These are phyloP conservation scores for Meloe dianella DNA, from an alignment of 2,888 invertebrate genomes.

Conservation along the genomic window DNA sequence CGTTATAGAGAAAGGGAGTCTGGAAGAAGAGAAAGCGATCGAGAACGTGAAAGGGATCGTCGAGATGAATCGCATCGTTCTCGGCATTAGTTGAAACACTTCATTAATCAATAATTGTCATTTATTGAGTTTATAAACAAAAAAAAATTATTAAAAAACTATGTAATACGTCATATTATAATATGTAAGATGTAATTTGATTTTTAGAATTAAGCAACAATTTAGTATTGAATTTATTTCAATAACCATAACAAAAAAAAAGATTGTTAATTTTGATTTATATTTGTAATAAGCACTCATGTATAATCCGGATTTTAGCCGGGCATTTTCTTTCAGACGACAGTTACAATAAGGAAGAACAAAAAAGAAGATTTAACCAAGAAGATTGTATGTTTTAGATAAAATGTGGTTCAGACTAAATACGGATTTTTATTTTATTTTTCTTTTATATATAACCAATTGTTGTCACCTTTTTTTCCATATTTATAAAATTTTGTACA, in stretches of 20 bases:
- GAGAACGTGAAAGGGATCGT: constrained; percentile 70
- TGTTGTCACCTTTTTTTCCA: constrained; percentile 8
- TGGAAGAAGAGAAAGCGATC: constrained; percentile 69
- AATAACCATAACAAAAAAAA: constrained; percentile 1
- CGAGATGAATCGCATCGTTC: constrained; percentile 75
- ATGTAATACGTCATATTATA: constrained; percentile 10
- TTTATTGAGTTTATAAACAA: constrained; percentile 14
- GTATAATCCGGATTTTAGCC: constrained; percentile 18
- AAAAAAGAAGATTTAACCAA: constrained; percentile 42
- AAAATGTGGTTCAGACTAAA: constrained; percentile 46
- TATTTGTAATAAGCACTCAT: constrained; percentile 16
- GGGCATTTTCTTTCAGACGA: constrained; percentile 23
- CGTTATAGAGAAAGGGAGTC: constrained; percentile 70
- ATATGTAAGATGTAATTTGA: constrained; percentile 7
- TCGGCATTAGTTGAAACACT: constrained; percentile 63
- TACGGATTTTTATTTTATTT: constrained; percentile 44
- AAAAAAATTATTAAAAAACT: constrained; percentile 20
- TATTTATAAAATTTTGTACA: background rate
- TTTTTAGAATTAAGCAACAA: constrained; percentile 11
- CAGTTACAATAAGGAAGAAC: constrained; percentile 30
- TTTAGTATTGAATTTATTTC: constrained; percentile 11
- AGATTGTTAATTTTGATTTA: constrained; percentile 11
- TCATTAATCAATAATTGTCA: background rate
- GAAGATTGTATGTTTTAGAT: constrained; percentile 53
- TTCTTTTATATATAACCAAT: constrained; percentile 15